Conservation (phyloP, 2,113 vertebrate species). For the Cyprinodon brontotheroides region DNA sequence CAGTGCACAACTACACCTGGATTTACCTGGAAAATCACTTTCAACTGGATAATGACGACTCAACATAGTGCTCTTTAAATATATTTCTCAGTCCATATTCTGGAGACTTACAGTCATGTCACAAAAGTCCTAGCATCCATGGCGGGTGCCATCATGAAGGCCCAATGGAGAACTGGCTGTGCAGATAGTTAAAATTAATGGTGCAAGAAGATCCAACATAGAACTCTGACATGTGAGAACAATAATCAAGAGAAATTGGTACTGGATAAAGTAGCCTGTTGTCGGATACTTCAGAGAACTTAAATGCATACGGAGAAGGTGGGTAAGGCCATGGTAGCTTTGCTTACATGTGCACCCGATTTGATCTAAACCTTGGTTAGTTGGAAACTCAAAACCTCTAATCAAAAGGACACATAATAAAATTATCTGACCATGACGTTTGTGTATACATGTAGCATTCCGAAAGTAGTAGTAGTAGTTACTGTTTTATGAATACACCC, state of each 20-base stretch:
- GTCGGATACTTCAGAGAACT: neutral
- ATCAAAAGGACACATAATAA: too few relatives aligned
- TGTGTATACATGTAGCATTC: too few relatives aligned
- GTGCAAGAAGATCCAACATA: slow-evolving; percentile 33
- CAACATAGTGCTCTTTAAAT: slow-evolving; percentile 20
- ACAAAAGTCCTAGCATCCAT: slow-evolving; percentile 65
- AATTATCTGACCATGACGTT: too few relatives aligned
- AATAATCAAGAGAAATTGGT: neutral
- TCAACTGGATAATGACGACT: slow-evolving; percentile 75
- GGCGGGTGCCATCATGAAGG: slow-evolving; percentile 62
- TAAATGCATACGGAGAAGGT: neutral
- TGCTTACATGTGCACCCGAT: neutral
- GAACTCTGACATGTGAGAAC: neutral
- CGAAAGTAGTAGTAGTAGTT: too few relatives aligned
- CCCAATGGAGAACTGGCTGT: slow-evolving; percentile 67
- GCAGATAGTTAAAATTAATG: slow-evolving; percentile 67
- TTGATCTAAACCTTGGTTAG: too few relatives aligned
- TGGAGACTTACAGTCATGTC: slow-evolving; percentile 70
- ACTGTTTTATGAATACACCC: too few relatives aligned
- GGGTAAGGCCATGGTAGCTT: neutral
- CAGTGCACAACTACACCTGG: slow-evolving; percentile 51
- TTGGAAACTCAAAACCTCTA: too few relatives aligned
- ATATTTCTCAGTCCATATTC: slow-evolving; percentile 3
- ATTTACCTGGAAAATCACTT: slow-evolving; percentile 68
- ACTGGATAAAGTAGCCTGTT: neutral